A percentile compares a stretch with the other conserved stretches of the same genome.
Evolutionary conservation across 64 coral and sea anemone species (phyloP).

Genomic region (Stylophora pistillata): DNA sequence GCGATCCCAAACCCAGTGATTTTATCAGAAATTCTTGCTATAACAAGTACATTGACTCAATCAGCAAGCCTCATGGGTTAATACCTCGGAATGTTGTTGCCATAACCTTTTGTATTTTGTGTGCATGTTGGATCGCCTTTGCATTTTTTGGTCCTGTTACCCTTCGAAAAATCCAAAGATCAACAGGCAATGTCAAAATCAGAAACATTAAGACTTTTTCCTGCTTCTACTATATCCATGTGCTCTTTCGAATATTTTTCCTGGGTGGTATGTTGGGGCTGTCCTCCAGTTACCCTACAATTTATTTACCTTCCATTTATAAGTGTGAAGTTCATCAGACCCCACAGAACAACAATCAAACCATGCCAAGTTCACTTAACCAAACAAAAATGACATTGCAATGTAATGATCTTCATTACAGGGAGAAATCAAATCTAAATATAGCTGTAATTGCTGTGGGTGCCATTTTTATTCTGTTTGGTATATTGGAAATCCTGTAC

Average conservation of each 20-base stretch:
- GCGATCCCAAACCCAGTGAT: not conserved
- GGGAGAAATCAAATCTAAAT: not conserved
- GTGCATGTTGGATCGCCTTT: not conserved
- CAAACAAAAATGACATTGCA: not conserved
- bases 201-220: not conserved
- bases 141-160: not conserved
- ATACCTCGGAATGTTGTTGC: not conserved
- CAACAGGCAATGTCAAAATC: not conserved
- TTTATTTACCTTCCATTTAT: not conserved
- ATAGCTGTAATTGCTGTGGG: not conserved
- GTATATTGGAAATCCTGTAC: not conserved
- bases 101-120: not conserved
- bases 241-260: not conserved
- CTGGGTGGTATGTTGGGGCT: not conserved
- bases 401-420: constrained; percentile 7
- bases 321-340: not conserved
- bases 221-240: not conserved
- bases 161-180: not conserved
- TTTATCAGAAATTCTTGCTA: not conserved
- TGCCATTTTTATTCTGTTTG: not conserved
- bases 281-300: not conserved
- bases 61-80: too few species aligned
- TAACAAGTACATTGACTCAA: not conserved
- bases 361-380: not conserved
- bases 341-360: not conserved